Percentiles rank a stretch among this genome's conserved stretches.
Evolutionary conservation across 2,113 vertebrate species (phyloP).

Genomic region (Burhinus bistriatus): DNA sequence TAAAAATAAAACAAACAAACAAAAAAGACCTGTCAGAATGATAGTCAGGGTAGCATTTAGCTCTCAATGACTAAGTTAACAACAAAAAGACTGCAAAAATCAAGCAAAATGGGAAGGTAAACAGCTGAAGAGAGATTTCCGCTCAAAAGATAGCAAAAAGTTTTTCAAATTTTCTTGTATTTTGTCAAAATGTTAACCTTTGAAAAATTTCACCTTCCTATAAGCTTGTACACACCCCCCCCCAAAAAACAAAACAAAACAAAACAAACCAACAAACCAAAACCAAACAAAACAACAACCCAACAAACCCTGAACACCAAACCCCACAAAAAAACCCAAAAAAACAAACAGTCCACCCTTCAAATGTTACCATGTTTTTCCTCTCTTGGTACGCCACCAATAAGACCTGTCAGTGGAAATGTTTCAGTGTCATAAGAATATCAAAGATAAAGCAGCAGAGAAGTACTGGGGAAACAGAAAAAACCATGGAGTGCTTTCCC

Average conservation of each 20-base stretch:
- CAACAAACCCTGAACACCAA: neutral
- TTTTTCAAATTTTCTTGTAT: neutral
- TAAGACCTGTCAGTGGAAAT: neutral
- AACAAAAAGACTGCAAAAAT: neutral
- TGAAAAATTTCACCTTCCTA: neutral
- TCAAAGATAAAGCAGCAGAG: neutral
- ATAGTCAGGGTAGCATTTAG: conserved; percentile 47
- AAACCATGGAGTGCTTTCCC: neutral
- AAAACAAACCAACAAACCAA: too few species aligned
- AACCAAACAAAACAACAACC: neutral
- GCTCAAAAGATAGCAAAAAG: neutral
- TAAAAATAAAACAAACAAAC: neutral
- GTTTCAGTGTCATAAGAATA: neutral
- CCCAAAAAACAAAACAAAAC: neutral
- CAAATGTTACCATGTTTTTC: neutral
- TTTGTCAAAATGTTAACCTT: neutral
- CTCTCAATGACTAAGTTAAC: neutral
- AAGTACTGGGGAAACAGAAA: neutral
- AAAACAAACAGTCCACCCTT: neutral
- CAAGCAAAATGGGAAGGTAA: conserved; percentile 2
- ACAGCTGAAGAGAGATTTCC: neutral
- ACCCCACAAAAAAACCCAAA: neutral
- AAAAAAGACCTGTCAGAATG: conserved; percentile 39
- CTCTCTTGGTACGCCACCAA: neutral
- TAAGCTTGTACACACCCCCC: too few species aligned